Evolutionary conservation across 2,888 invertebrate species (phyloP), one percentile per base, ranked within the genome.

Genomic region (Eurois occulta): DNA sequence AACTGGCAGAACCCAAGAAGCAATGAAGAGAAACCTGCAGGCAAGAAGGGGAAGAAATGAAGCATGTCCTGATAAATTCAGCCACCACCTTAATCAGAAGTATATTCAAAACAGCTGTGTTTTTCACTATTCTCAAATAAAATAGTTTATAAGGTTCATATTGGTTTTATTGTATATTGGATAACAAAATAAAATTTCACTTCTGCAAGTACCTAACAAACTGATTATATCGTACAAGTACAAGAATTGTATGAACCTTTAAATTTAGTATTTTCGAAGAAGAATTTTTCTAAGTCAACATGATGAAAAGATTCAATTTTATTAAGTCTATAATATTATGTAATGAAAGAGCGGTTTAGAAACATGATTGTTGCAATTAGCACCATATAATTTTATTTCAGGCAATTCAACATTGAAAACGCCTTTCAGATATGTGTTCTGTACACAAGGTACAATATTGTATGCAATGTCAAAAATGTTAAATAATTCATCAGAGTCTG

Each of bases 1-100:
- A 98, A 98, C 84, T 99, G 99, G 99, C 99, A 99, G 92, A 99
- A 98, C 92, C 97, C 98, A 68, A 94, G 90, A 86, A 96, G 83
- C 80, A 89, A 91, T 13, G 96, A 96, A 94, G 97, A 94, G 77
- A 95, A 95, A 91, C 91, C 92, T 73, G 91, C 97, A 43, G 93
- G 94, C 85, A 97, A 97, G 87, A 97, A 97, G 91, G 97, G 97
- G 80, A 97, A 97, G 90, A 97, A 97, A 87, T 84, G 67, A 41
- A 66, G 32, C 41, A 73, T 68, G 66, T 69, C 41, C 55, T 68
- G 38, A 68, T 60, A 58, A 52, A 75, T 65, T 55, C 38, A 64
- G 41, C 38, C 67, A 76, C 38, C 64, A 74, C 72, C 48, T 75
- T 72, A 72, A 76, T 75, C 71, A 78, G 62, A 79, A 80, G 65